Percentiles rank a stretch among this genome's conserved stretches.
Conservation (phyloP, 1,140 invertebrate genomes). For the Sminthurides bifidus region DNA sequence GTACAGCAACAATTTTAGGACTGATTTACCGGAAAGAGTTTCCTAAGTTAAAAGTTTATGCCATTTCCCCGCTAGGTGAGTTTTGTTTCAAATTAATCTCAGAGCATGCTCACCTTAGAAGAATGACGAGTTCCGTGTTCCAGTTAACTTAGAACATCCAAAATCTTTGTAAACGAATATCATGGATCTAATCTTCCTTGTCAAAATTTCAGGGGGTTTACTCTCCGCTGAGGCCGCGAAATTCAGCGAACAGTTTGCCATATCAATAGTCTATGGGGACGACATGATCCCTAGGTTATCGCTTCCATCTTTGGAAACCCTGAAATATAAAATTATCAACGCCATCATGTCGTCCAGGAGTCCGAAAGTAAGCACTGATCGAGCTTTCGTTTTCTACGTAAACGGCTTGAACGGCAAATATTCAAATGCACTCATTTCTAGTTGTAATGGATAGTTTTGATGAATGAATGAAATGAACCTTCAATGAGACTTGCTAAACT, state of each 20-base stretch:
- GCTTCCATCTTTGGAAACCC: slow-evolving; percentile 7
- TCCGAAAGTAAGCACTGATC: too few relatives aligned
- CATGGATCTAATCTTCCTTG: background rate
- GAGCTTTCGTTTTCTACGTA: too few relatives aligned
- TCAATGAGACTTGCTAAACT: too few relatives aligned
- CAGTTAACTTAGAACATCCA: too few relatives aligned
- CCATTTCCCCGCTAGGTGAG: slow-evolving; percentile 67
- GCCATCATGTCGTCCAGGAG: slow-evolving; percentile 16
- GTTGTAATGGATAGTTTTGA: too few relatives aligned
- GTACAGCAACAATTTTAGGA: slow-evolving; percentile 60
- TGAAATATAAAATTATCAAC: slow-evolving; percentile 14
- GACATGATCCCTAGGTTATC: slow-evolving; percentile 70
- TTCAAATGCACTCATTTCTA: too few relatives aligned
- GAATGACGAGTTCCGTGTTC: too few relatives aligned
- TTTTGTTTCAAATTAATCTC: background rate
- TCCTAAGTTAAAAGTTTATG: slow-evolving; percentile 65
- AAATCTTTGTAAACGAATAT: background rate
- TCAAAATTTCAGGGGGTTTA: slow-evolving; percentile 46
- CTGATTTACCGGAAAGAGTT: slow-evolving; percentile 62
- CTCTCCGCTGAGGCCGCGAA: slow-evolving; percentile 58
- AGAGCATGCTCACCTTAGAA: background rate
- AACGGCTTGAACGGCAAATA: too few relatives aligned
- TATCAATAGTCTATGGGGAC: slow-evolving; percentile 74
- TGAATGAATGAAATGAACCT: too few relatives aligned
- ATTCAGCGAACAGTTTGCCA: slow-evolving; percentile 64